Evolutionary conservation across 2,797 vertebrate species (phyloP), one percentile per base, ranked within the genome.

Genomic region (Microctenopoma steveboyesi): DNA sequence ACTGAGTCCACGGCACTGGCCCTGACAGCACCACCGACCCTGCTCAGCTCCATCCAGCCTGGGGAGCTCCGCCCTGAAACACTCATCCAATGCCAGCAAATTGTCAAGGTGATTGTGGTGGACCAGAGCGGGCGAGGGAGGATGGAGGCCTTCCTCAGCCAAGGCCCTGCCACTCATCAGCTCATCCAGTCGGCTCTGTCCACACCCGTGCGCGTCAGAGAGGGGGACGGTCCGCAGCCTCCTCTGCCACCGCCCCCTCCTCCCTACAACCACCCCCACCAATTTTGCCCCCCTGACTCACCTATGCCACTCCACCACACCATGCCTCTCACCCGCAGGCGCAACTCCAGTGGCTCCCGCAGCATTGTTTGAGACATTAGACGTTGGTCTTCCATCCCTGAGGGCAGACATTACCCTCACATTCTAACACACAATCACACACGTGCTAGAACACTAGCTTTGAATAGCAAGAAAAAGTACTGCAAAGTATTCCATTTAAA

Each of bases 31-130:
- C 94, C 94, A 49, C 95, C 94, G 53, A 91, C 92, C 86, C 93
- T 95, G 67, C 95, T 94, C 77, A 91, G 92, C 37, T 76, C 92
- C 3, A 60, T 86, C 58, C 91, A 85, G 72, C 87, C 94, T 1
- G 95, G 94, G 47, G 91, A 92, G 67, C 94, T 96, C 55, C 94
- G 93, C 14, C 92, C 91, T 37, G 97, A 97, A 86, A 97, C 97
- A 60, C 96, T 99, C 91, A 96, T 98, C 92, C 98, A 99, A 90
- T 99, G 97, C 92, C 98, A 99, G 93, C 98, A 99, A 92, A 98
- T 99, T 55, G 97, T 98, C 89, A 99, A 99, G 93, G 97, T 99
- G 93, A 99, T 99, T 74, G 97, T 98, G 12, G 89, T 99, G 93
- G 98, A 98, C 94, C 95, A 98, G 92, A 95, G 96, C 56, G 97